Conservation (phyloP, 2,797 vertebrate species). For the Neosalanx taihuensis region DNA sequence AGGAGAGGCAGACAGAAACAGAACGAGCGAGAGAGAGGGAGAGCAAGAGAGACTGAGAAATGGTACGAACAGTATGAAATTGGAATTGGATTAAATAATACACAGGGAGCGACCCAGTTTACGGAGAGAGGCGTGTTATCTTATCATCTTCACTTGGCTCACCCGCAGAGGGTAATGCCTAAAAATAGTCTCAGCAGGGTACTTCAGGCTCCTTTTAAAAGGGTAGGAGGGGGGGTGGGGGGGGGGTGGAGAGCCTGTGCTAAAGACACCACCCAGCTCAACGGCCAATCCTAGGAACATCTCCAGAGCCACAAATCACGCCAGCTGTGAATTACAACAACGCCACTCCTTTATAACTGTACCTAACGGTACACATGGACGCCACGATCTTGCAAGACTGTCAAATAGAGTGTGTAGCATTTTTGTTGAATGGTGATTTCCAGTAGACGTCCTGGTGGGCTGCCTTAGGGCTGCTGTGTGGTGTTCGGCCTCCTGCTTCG, state of each 20-base stretch:
- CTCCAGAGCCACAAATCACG: too few relatives aligned
- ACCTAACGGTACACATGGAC: too few relatives aligned
- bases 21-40: neutral
- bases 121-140: constrained; percentile 28
- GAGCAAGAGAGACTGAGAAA: neutral
- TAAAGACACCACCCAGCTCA: neutral
- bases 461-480: too few relatives aligned
- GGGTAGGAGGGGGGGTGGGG: neutral
- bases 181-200: constrained; percentile 41
- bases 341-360: too few relatives aligned
- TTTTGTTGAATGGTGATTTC: too few relatives aligned
- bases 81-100: constrained; percentile 15
- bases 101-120: constrained; percentile 41
- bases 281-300: neutral
- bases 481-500: too few relatives aligned
- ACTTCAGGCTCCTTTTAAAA: neutral
- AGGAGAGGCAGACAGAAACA: neutral
- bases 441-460: too few relatives aligned
- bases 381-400: too few relatives aligned
- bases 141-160: constrained; percentile 23
- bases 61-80: neutral
- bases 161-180: constrained; percentile 28
- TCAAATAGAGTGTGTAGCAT: too few relatives aligned
- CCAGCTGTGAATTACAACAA: too few relatives aligned
- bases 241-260: neutral